Evolutionary conservation across 2,113 vertebrate species (phyloP).

Genomic region (Dasyprocta punctata): DNA sequence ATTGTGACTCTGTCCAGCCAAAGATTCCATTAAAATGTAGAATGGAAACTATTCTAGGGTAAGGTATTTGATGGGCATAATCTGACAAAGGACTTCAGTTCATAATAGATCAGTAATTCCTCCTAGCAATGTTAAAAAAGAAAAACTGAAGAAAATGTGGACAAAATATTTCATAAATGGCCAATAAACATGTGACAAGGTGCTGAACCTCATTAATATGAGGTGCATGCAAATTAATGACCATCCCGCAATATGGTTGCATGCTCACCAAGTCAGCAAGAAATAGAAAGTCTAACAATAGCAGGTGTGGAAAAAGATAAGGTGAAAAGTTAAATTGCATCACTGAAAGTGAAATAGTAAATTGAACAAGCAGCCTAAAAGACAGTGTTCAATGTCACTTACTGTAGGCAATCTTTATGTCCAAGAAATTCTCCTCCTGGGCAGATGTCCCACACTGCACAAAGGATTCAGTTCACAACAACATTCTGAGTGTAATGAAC

Average conservation of each 20-base stretch:
- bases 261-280: not conserved
- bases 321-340: not conserved
- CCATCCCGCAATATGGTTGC: not conserved
- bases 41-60: not conserved
- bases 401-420: not conserved
- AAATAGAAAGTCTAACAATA: not conserved
- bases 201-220: not conserved
- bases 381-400: not conserved
- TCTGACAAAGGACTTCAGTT: not conserved
- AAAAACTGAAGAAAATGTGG: not conserved
- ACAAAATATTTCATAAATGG: not conserved
- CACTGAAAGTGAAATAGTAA: not conserved
- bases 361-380: not conserved
- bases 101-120: not conserved
- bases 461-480: not conserved
- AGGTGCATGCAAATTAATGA: conserved; percentile 20
- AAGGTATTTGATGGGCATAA: not conserved
- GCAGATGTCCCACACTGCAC: too few relatives aligned
- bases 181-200: not conserved
- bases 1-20: not conserved
- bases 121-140: not conserved
- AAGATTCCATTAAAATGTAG: not conserved
- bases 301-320: not conserved
- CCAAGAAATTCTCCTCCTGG: not conserved
- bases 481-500: not conserved